Evolutionary conservation across 2,888 invertebrate species (phyloP).

Genomic region (Eupelmus urozonus): DNA sequence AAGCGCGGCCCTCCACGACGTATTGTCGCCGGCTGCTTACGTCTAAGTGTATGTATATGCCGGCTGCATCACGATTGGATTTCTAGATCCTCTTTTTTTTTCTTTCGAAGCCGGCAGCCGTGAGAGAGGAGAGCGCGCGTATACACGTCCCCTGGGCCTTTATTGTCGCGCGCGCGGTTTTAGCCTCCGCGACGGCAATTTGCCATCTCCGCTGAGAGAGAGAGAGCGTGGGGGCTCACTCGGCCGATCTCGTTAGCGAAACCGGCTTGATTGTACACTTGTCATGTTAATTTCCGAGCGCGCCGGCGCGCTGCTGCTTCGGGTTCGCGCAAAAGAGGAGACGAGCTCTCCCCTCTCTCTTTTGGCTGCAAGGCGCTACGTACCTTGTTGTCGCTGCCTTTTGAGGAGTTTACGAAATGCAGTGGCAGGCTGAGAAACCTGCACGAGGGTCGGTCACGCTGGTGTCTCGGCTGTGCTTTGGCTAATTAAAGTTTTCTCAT

Average conservation of each 20-base stretch:
- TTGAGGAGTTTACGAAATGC: too few species aligned
- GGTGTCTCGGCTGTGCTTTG: too few species aligned
- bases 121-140: background rate
- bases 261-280: constrained; percentile 55
- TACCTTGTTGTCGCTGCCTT: too few species aligned
- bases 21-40: constrained; percentile 16
- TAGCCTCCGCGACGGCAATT: constrained; percentile 20
- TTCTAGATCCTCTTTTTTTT: constrained; percentile 20
- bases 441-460: too few species aligned
- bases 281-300: constrained; percentile 54
- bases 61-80: constrained; percentile 33
- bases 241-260: constrained; percentile 47
- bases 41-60: background rate
- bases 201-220: background rate
- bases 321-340: too few species aligned
- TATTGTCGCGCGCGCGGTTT: constrained; percentile 23
- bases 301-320: too few species aligned
- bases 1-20: constrained; percentile 6
- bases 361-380: too few species aligned
- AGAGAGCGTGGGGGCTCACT: background rate
- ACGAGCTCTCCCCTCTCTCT: too few species aligned
- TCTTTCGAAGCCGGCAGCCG: background rate
- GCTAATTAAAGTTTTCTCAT: too few species aligned
- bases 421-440: too few species aligned
- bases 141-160: background rate